Evolutionary conservation across 2,797 vertebrate species (phyloP).

Genomic region (Enteromius anoplus): DNA sequence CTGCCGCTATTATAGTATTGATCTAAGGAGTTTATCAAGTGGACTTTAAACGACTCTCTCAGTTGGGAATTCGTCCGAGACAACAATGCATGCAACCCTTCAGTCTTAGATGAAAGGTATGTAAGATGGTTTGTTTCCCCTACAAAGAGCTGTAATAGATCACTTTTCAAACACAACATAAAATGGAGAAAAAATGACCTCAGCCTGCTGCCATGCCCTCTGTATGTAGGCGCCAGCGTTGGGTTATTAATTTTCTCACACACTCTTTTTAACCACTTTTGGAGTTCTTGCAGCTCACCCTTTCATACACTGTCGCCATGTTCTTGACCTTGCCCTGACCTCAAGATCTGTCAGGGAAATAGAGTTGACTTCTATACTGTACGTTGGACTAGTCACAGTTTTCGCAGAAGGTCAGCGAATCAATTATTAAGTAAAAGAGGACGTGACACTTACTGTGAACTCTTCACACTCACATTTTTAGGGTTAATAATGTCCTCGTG

Average conservation of each 20-base stretch:
- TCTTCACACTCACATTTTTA: neutral
- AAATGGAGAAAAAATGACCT: neutral
- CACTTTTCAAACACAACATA: constrained; percentile 20
- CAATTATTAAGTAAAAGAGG: constrained; percentile 58
- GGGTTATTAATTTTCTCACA: neutral
- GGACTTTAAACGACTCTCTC: constrained; percentile 25
- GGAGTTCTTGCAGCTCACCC: neutral
- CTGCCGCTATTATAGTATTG: constrained; percentile 50
- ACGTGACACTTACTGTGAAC: constrained; percentile 31
- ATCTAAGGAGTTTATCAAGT: constrained; percentile 45
- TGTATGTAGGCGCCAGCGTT: neutral
- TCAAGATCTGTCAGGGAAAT: constrained; percentile 47
- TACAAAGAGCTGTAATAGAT: constrained; percentile 23
- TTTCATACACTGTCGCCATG: neutral
- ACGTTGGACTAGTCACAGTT: constrained; percentile 1
- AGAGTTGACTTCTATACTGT: constrained; percentile 55
- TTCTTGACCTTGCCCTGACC: constrained; percentile 11
- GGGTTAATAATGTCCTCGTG: neutral
- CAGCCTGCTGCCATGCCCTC: neutral
- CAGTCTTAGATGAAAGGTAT: constrained; percentile 28
- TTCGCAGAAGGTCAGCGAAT: constrained; percentile 62
- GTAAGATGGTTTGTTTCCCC: constrained; percentile 31
- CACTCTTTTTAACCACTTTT: neutral
- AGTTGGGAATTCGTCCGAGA: neutral
- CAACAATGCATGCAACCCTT: neutral